Base-by-base conservation (phyloP, 2,888 invertebrate genomes). In the Nineta flava region DNA sequence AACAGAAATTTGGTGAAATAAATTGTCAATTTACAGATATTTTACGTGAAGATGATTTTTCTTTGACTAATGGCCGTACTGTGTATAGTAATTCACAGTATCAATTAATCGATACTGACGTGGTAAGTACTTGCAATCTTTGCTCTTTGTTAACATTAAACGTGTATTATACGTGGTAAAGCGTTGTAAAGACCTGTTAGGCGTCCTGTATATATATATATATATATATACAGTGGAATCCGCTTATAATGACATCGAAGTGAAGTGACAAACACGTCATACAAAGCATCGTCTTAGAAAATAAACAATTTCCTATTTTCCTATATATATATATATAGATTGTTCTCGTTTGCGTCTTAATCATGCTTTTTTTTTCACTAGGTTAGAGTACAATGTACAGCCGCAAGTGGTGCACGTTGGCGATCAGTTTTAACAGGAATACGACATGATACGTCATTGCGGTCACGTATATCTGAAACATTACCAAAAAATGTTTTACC, bases 1-100 rank as follows among this genome's bases (percentile, higher is more conserved):
- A 64, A 51, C 58, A 56, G 13, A 62, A 57, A 31, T 62, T 65
- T 57, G 71, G 69, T 26, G 59, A 60, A 13, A 64, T 73, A 55
- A 65, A 66, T 50, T 79, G 78, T 59, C 62, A 67, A 21, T 86
- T 83, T 62, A 74, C 72, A 56, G 87, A 88, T 63, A 75, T 88
- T 17, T 61, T 86, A 42, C 74, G 87, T 53, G 69, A 76, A 15
- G 76, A 74, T 50, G 88, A 88, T 59, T 73, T 68, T 49, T 70
- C 70, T 47, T 71, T 74, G 13, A 67, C 67, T 9, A 65, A 79
- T 42, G 79, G 77, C 0, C 61, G 69, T 1, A 65, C 75, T 0
- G 70, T 57, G 13, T 52, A 65, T 35, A 74, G 76, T 0, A 73
- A 71, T 45, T 70, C 74, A 4, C 69, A 68, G 1, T 87, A 85